Base-by-base conservation (phyloP, 2,113 vertebrate genomes). In the Glaucidium brasilianum region DNA sequence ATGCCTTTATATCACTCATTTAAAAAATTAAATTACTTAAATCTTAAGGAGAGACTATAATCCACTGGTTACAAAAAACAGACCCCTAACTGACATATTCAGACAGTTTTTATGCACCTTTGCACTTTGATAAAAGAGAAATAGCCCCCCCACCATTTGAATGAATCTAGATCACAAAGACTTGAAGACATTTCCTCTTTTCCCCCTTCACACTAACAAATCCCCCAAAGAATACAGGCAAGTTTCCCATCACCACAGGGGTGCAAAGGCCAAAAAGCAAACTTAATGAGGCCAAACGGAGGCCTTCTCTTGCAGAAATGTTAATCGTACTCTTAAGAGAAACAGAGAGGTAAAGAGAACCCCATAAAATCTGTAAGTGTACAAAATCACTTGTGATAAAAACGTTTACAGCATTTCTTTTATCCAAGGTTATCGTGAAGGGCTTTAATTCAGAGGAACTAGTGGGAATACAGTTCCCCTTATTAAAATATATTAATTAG, bases 401-500 rank as follows among this genome's bases (percentile, higher is more conserved):
- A 83, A 85, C 11, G 30, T 85, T 89, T 88, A 74, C 43, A 92
- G 49, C 64, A 60, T 72, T 96, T 96, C 80, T 72, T 94, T 91
- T 82, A 53, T 66, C 53, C 49, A 67, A 64, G 60, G 53, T 80
- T 97, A 77, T 75, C 32, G 71, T 25, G 56, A 87, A 78, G 64
- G 53, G 69, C 26, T 96, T 93, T 87, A 95, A 88, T 85, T 83
- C 94, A 93, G 68, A 59, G 10, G 67, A 95, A 90, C 92, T 94
- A 89, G 63, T 88, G 81, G 94, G 93, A 97, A 94, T 89, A 96
- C 39, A 83, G 62, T 75, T 96, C 82, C 77, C 90, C 77, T 95
- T 87, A 76, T 88, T 97, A 95, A 98, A 97, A 98, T 96, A 79
- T 85, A 96, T 96, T 96, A 97, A 98, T 98, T 98, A 98, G 79